Conservation (phyloP, 1,140 invertebrate genomes). For the Odontomachus brunneus region DNA sequence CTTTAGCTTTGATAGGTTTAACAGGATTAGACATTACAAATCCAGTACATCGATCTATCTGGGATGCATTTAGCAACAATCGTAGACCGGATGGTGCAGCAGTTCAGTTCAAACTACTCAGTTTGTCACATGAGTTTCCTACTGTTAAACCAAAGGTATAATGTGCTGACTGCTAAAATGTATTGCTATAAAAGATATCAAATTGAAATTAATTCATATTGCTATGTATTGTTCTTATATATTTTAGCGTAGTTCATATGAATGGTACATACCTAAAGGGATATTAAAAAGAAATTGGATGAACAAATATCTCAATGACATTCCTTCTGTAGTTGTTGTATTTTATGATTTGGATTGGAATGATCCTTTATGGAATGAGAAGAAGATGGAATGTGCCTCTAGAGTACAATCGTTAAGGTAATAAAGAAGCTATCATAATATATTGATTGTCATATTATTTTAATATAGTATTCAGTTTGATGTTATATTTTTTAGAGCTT, state of each 20-base stretch:
- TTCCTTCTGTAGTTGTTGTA: conserved; percentile 96
- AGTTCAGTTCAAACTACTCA: conserved; percentile 93
- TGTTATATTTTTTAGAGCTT: conserved; percentile 83
- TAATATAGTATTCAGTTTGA: conserved; percentile 1
- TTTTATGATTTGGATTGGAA: conserved; percentile 99
- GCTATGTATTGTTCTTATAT: conserved; percentile 64
- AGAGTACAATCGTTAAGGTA: conserved; percentile 95
- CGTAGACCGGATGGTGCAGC: conserved; percentile 92
- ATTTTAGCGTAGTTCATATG: conserved; percentile 93
- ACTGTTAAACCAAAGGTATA: conserved; percentile 93
- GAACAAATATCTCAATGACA: conserved; percentile 95
- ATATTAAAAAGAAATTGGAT: conserved; percentile 98
- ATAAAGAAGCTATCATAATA: conserved; percentile 31
- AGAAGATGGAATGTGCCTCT: conserved; percentile 96
- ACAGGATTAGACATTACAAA: conserved; percentile 95
- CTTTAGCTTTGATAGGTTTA: conserved; percentile 93
- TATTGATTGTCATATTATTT: conserved; percentile 16
- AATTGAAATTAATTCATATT: not conserved
- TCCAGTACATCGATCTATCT: conserved; percentile 94
- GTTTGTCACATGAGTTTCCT: conserved; percentile 93
- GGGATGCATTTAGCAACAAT: conserved; percentile 95
- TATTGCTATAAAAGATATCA: not conserved
- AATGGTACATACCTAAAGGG: conserved; percentile 98
- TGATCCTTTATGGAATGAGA: conserved; percentile 96
- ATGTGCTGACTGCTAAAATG: not conserved